Conservation (phyloP, 2,113 vertebrate species). For the Elephas maximus region DNA sequence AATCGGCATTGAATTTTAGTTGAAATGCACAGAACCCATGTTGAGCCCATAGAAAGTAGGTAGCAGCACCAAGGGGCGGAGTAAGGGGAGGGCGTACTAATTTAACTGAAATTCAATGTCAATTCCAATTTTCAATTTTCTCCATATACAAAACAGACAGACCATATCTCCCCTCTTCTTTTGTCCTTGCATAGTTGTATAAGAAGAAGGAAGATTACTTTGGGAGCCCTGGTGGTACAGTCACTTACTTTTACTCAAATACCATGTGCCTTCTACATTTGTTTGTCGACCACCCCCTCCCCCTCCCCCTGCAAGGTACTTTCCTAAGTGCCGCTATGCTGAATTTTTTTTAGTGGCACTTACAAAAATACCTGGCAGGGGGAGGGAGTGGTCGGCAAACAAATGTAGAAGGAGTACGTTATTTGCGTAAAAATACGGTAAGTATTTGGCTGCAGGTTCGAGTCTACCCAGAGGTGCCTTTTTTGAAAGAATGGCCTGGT, state of each 20-base stretch:
- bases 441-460: background rate
- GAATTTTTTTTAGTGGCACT: no score
- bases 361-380: no score
- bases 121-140: slow-evolving; percentile 8
- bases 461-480: background rate
- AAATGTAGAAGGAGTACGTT: no score
- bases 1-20: background rate
- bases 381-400: no score
- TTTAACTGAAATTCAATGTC: background rate
- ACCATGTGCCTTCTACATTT: no score
- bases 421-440: background rate
- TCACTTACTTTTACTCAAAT: no score
- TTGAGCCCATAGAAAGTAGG: background rate
- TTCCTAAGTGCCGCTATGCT: no score
- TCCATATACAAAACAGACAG: slow-evolving; percentile 19
- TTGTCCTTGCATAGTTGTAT: slow-evolving; percentile 50
- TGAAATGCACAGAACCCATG: background rate
- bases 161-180: background rate
- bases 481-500: background rate
- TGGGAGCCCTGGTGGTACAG: background rate
- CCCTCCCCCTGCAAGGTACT: no score
- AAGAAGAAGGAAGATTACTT: slow-evolving; percentile 7
- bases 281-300: no score
- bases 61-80: no score
- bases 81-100: no score